These are phyloP conservation scores for Leucoma salicis DNA, from an alignment of 2,888 invertebrate species.

Conservation along the genomic window DNA sequence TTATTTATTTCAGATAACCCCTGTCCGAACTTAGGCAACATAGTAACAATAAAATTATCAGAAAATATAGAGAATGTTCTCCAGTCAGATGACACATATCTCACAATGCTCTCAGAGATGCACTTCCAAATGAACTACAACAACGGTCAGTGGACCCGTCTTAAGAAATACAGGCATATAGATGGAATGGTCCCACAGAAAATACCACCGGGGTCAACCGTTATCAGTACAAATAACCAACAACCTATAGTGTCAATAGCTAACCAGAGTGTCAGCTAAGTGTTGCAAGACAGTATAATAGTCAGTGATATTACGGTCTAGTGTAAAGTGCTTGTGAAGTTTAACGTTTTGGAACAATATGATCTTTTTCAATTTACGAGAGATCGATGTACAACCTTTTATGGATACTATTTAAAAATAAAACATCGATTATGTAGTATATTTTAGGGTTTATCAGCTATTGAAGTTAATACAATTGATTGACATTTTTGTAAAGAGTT, in stretches of 20 bases:
- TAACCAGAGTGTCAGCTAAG: constrained; percentile 70
- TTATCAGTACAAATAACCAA: constrained; percentile 66
- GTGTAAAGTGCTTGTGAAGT: background rate
- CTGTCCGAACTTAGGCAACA: constrained; percentile 97
- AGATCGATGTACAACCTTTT: too few relatives aligned
- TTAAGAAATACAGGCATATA: constrained; percentile 93
- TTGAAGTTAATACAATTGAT: too few relatives aligned
- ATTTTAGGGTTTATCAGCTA: too few relatives aligned
- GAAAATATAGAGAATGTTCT: constrained; percentile 94
- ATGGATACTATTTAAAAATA: too few relatives aligned
- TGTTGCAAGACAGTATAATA: constrained; percentile 1
- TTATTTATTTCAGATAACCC: constrained; percentile 89
- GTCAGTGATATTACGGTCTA: background rate
- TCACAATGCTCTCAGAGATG: constrained; percentile 93
- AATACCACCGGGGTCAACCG: constrained; percentile 69
- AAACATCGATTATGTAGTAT: too few relatives aligned
- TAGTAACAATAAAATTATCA: constrained; percentile 96
- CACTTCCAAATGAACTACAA: constrained; percentile 99
- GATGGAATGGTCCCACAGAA: constrained; percentile 80
- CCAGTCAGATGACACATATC: constrained; percentile 91
- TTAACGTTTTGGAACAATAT: background rate
- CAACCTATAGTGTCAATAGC: constrained; percentile 70
- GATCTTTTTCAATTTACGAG: too few relatives aligned
- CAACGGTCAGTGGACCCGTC: constrained; percentile 96
- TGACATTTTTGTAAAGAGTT: too few relatives aligned